Evolutionary conservation across 2,113 vertebrate genomes (phyloP), one percentile per base, ranked within the genome.

Genomic region (Microcebus griseorufus): DNA sequence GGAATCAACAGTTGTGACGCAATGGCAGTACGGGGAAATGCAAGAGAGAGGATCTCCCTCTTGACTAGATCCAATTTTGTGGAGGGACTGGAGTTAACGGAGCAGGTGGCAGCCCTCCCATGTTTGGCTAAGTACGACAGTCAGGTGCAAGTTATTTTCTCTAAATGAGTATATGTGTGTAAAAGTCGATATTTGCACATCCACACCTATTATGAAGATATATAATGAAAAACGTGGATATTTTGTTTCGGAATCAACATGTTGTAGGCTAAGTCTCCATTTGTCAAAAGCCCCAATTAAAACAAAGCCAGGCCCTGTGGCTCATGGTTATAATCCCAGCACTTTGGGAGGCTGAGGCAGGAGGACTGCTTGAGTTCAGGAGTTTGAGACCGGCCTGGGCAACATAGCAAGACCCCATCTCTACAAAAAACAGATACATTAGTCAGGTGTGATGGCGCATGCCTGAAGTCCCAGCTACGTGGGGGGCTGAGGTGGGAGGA

Each of bases 31-130:
- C 0, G 29, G 51, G 23, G 34, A 73, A 22, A 22, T 17, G 22
- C 29, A 48, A 25, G 22, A 62, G 23, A 9, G 9, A 94, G 62
- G 5, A 1, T 6, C 2, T 91, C 27, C 7, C 18, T 6, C 0
- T 37, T 1, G 29, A 20, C 9, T 25, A 5, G n/a, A 42, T 29
- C 53, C 7, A 1, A 25, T 2, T 45, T 11, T 39, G 42, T 12
- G 23, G 27, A 16, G 8, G 55, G 34, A 62, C 0, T 37, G 7
- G 23, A 2, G 17, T 9, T 42, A 32, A 23, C 0, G 3, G 20
- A 48, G 12, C 0, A 20, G 2, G 8, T 10, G 6, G 45, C 1
- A 9, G 16, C 6, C 4, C 6, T 48, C 45, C 70, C 14, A 20
- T 25, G 18, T 5, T 11, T 34, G 11, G 42, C 4, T 6, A 13